Conservation (phyloP, 2,113 vertebrate species). For the Eonycteris spelaea region DNA sequence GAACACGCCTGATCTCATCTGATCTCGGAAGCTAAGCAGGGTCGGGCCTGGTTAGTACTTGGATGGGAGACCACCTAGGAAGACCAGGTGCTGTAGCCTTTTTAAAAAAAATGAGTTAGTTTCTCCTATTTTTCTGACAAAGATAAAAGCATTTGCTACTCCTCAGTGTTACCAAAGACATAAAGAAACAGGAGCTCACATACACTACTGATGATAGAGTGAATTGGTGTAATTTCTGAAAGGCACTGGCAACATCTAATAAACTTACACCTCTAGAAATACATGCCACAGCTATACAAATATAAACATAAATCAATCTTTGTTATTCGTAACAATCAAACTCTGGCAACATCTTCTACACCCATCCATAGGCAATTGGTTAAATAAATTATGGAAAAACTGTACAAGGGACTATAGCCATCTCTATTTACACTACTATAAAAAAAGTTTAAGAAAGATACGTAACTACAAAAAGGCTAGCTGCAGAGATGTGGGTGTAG, state of each 20-base stretch:
- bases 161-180: not conserved
- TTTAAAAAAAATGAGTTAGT: not conserved
- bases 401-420: not conserved
- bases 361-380: not conserved
- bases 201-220: not conserved
- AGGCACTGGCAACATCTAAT: not conserved
- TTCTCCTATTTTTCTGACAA: not conserved
- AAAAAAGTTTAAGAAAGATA: not conserved
- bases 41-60: too few species aligned
- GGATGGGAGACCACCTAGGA: too few species aligned
- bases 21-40: too few species aligned
- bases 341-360: not conserved
- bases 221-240: not conserved
- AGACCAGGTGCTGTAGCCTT: too few species aligned
- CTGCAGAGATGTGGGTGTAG: not conserved
- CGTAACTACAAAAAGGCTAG: not conserved
- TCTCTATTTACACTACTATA: not conserved
- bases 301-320: not conserved
- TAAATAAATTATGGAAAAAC: conserved; percentile 47
- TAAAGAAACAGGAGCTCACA: not conserved
- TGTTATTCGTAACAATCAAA: not conserved
- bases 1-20: too few species aligned
- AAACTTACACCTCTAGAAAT: not conserved
- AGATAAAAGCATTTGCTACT: not conserved
- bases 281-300: not conserved